Conservation (phyloP, 1,140 invertebrate genomes). For the Patella vulgata region DNA sequence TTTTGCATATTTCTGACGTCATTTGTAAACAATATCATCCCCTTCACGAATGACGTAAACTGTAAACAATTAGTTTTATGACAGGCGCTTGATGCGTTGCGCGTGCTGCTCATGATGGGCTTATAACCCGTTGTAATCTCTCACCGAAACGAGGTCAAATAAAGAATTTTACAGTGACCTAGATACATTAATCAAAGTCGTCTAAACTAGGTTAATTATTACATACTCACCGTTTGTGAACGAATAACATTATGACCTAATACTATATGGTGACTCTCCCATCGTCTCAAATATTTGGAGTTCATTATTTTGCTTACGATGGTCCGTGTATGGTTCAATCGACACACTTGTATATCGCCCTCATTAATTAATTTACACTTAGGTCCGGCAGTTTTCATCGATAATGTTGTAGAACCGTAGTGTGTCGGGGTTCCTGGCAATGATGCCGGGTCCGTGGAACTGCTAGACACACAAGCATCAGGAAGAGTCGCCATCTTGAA, state of each 20-base stretch:
- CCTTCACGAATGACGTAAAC: no score
- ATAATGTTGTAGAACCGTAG: conserved; percentile 17
- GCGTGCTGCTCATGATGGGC: no score
- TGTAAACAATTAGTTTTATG: no score
- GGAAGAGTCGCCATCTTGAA: conserved; percentile 22
- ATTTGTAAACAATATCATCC: no score
- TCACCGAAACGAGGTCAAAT: no score
- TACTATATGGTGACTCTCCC: conserved; percentile 82
- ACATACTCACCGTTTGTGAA: conserved; percentile 78
- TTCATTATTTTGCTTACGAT: conserved; percentile 85
- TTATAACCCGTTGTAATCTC: no score
- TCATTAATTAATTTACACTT: conserved; percentile 80
- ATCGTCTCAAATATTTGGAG: conserved; percentile 81
- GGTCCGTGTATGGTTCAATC: conserved; percentile 81
- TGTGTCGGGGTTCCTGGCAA: conserved; percentile 10
- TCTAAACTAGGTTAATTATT: no score
- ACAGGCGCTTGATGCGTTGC: no score
- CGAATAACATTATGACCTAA: conserved; percentile 77
- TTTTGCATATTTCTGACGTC: no score
- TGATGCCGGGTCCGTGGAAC: conserved; percentile 14
- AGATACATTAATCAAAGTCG: no score
- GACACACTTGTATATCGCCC: conserved; percentile 81
- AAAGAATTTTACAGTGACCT: no score
- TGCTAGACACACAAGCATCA: conserved; percentile 18
- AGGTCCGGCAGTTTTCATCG: conserved; percentile 41